Evolutionary conservation across 2,113 vertebrate species (phyloP), one percentile per base, ranked within the genome.

Genomic region (Lethenteron camtschaticum): DNA sequence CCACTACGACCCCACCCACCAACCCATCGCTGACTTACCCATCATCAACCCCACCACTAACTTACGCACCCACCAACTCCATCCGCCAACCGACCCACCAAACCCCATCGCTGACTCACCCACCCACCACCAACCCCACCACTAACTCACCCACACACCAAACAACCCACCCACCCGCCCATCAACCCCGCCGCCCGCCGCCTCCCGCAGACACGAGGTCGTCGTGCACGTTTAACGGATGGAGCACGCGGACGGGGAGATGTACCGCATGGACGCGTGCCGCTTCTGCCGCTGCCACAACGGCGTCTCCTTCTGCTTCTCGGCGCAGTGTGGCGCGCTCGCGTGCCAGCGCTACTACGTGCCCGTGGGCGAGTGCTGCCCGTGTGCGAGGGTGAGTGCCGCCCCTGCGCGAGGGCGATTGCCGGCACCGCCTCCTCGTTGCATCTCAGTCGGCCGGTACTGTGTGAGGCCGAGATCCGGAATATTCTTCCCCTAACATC

Each of bases 271-370:
- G 9, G 63, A 66, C 20, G 63, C 20, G 63, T 66, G 63, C 63
- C 63, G 63, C n/a, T 66, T 16, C 63, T 66, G 63, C 10, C 63
- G 63, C 63, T 66, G 63, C 10, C 63, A 20, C n/a, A 20, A 20
- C 9, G 63, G 63, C 63, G 20, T 66, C 63, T 16, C n/a, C 63
- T 66, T 66, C 63, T 66, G 63, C 63, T 66, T 66, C 63, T 66
- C 63, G 10, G 63, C 63, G 63, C 63, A 66, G 20, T 66, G 63
- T 10, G 63, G 63, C n/a, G n/a, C 9, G n/a, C 63, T 66, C 20
- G 20, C 63, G 20, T 66, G 63, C 20, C n/a, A n/a, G 63, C 63
- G 20, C 20, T 20, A 66, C 10, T 66, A 66, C 10, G 63, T 66
- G 63, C 63, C 63, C 11, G 63, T 2, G n/a, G 63, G 63, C n/a